Conservation (phyloP, 2,113 vertebrate genomes). For the Xiphorhynchus elegans region DNA sequence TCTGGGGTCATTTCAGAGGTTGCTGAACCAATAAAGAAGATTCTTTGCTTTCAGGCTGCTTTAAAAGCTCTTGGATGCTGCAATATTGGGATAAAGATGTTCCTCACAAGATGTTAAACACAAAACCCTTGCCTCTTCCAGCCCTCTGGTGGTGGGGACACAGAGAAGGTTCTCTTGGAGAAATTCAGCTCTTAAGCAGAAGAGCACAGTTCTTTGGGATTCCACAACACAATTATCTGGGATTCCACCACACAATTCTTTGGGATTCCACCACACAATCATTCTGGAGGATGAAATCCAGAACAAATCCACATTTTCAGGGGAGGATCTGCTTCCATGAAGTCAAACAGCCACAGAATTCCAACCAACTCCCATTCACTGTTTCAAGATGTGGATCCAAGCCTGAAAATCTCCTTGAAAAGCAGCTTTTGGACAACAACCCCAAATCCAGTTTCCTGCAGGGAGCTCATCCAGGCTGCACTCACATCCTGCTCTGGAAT, state of each 20-base stretch:
- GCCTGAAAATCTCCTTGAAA: background rate
- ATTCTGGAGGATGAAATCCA: background rate
- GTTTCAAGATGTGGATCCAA: background rate
- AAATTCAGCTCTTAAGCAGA: no score
- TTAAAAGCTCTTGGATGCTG: background rate
- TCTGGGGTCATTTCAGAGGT: background rate
- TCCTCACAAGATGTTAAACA: background rate
- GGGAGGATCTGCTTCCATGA: background rate
- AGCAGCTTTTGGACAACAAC: background rate
- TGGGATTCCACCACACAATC: background rate
- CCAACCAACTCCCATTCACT: no score
- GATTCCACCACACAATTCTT: background rate
- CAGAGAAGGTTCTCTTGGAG: background rate
- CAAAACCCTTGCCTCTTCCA: background rate
- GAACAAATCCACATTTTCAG: background rate
- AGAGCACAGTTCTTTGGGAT: background rate
- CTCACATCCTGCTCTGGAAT: background rate
- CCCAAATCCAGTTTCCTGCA: background rate
- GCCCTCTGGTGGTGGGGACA: constrained; percentile 26
- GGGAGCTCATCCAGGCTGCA: background rate
- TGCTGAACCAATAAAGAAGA: background rate
- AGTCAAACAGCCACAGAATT: background rate
- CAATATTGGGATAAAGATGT: background rate
- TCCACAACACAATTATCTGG: background rate
- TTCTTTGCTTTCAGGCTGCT: background rate